Conservation (phyloP, 2,888 invertebrate species). For the Andrena minutula region DNA sequence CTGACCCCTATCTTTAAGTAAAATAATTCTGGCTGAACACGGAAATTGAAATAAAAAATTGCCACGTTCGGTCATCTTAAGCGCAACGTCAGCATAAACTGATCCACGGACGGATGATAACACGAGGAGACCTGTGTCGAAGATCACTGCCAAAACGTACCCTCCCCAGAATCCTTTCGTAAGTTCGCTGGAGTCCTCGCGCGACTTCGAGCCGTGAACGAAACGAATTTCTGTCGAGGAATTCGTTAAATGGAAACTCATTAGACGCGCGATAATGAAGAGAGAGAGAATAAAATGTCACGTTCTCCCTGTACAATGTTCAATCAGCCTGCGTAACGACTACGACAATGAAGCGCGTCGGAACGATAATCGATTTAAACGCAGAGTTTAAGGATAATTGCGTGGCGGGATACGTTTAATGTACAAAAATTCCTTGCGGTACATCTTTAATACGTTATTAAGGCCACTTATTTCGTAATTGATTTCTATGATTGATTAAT, state of each 20-base stretch:
- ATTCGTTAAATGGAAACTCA: neutral
- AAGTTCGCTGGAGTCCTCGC: slow-evolving; percentile 16
- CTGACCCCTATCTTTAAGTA: neutral
- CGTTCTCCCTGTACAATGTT: slow-evolving; percentile 64
- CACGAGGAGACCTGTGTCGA: slow-evolving; percentile 45
- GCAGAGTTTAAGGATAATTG: slow-evolving; percentile 61
- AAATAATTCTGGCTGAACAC: neutral
- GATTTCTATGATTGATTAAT: slow-evolving; percentile 70
- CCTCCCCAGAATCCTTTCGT: slow-evolving; percentile 43
- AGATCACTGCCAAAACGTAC: slow-evolving; percentile 78
- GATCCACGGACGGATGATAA: neutral
- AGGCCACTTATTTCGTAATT: slow-evolving; percentile 68
- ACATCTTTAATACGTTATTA: slow-evolving; percentile 74
- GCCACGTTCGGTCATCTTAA: slow-evolving; percentile 6
- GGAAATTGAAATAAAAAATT: slow-evolving; percentile 1
- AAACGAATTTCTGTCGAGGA: slow-evolving; percentile 12
- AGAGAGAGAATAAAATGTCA: neutral
- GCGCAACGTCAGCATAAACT: slow-evolving; percentile 4
- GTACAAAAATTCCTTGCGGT: slow-evolving; percentile 78
- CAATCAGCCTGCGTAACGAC: slow-evolving; percentile 51
- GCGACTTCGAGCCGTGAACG: neutral
- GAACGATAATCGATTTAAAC: slow-evolving; percentile 50
- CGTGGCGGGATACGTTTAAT: slow-evolving; percentile 64
- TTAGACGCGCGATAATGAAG: neutral
- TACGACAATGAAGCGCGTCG: slow-evolving; percentile 42